Conservation (phyloP, 2,888 invertebrate genomes). For the Dinocampus coccinellae region DNA sequence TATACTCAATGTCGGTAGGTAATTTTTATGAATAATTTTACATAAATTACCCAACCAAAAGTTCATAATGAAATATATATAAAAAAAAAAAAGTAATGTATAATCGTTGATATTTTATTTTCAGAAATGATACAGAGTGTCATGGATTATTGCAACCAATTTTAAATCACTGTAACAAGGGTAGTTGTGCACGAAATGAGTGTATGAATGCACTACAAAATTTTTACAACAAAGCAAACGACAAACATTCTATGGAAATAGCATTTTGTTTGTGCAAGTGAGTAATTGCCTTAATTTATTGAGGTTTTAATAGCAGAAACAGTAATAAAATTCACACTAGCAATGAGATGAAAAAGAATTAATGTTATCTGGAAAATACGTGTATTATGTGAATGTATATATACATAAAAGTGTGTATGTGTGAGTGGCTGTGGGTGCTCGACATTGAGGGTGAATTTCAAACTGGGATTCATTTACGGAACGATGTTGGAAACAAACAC, state of each 20-base stretch:
- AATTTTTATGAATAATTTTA: background rate
- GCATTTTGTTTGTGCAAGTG: slow-evolving; percentile 95
- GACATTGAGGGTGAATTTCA: slow-evolving; percentile 37
- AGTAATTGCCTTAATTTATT: slow-evolving; percentile 67
- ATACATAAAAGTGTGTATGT: background rate
- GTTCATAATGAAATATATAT: background rate
- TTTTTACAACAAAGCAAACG: slow-evolving; percentile 85
- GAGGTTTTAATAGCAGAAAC: slow-evolving; percentile 19
- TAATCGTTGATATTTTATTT: no score
- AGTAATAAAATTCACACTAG: slow-evolving; percentile 8
- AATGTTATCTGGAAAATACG: slow-evolving; percentile 31
- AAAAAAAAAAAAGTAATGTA: no score
- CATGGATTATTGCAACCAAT: slow-evolving; percentile 85
- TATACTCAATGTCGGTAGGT: slow-evolving; percentile 66
- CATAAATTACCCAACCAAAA: background rate
- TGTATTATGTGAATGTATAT: slow-evolving; percentile 20
- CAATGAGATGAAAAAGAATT: slow-evolving; percentile 22
- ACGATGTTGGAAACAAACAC: slow-evolving; percentile 26
- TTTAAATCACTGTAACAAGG: slow-evolving; percentile 83
- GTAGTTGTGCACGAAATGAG: slow-evolving; percentile 84
- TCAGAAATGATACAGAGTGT: slow-evolving; percentile 86
- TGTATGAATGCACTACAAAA: slow-evolving; percentile 90
- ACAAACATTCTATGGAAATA: slow-evolving; percentile 88
- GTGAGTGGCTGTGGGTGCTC: background rate
- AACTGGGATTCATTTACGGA: slow-evolving; percentile 38